Percentiles rank a stretch among this genome's conserved stretches.
phyloP scores from a whole-genome alignment of 2,888 invertebrate species.

The Zhuqinia jingwanae region DNA sequence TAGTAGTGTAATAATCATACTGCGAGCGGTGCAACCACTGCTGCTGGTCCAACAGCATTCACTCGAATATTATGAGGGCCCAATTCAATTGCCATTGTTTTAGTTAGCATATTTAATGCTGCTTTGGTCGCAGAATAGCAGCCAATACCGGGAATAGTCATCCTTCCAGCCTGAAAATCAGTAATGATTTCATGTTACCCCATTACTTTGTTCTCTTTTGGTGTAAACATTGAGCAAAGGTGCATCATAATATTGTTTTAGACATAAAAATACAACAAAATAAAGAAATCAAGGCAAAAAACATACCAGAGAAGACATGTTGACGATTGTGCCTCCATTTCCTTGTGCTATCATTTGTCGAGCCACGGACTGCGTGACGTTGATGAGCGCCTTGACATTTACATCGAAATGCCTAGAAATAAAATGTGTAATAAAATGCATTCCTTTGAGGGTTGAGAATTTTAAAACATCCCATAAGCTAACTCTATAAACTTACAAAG shows the following conservation, averaged over 20 bases:
- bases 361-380: slow-evolving; percentile 53
- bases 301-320: slow-evolving; percentile 59
- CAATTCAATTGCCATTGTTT: slow-evolving; percentile 82
- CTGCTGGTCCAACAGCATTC: slow-evolving; percentile 83
- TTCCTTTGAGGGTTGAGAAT: no score
- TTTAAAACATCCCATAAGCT: no score
- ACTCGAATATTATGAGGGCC: slow-evolving; percentile 80
- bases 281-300: no score
- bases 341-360: slow-evolving; percentile 35
- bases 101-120: slow-evolving; percentile 82
- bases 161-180: slow-evolving; percentile 28
- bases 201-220: no score
- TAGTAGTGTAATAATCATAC: no score
- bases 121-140: slow-evolving; percentile 82
- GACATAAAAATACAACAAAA: no score
- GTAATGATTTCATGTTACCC: neutral
- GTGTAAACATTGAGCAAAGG: no score
- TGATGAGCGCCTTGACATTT: slow-evolving; percentile 40
- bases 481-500: slow-evolving; percentile 5
- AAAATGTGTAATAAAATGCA: neutral
- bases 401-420: slow-evolving; percentile 58
- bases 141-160: slow-evolving; percentile 51
- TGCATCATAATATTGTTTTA: no score
- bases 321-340: slow-evolving; percentile 71
- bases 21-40: slow-evolving; percentile 26